Percentiles rank a stretch among this genome's conserved stretches.
These are phyloP conservation scores for Spilarctia lutea DNA, from an alignment of 2,888 invertebrate genomes.

Conservation along the genomic window DNA sequence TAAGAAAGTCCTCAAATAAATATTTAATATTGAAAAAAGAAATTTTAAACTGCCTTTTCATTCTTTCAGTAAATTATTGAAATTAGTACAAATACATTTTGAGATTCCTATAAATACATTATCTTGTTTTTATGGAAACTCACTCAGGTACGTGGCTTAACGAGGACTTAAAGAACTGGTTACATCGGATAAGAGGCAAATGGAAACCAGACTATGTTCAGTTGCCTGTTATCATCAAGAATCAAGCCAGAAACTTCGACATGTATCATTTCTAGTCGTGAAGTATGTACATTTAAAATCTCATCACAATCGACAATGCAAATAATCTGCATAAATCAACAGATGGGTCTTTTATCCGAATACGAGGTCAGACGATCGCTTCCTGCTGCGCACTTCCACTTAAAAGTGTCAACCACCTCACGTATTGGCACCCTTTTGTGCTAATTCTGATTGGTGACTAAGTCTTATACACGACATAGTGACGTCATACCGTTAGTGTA, in stretches of 20 bases:
- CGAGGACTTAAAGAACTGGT: not conserved
- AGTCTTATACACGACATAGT: not conserved
- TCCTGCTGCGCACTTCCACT: conserved; percentile 9
- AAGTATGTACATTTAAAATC: not conserved
- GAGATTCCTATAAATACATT: not conserved
- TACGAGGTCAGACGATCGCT: conserved; percentile 4
- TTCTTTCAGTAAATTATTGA: not conserved
- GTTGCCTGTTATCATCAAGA: not conserved
- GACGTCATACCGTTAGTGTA: conserved; percentile 11
- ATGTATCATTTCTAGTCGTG: not conserved
- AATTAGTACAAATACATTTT: not conserved
- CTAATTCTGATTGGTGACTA: conserved; percentile 27
- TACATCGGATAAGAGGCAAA: not conserved
- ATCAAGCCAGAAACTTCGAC: not conserved
- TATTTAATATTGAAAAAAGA: not conserved
- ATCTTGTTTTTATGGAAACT: not conserved
- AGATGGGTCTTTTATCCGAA: conserved; percentile 1
- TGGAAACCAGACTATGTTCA: not conserved
- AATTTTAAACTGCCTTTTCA: not conserved
- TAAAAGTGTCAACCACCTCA: conserved; percentile 23
- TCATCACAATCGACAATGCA: not conserved
- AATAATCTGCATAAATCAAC: not conserved
- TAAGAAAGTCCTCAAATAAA: not conserved
- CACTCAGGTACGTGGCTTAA: not conserved
- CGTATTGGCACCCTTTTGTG: conserved; percentile 32